phyloP scores from a whole-genome alignment of 2,888 invertebrate species.

The Troides helena region DNA sequence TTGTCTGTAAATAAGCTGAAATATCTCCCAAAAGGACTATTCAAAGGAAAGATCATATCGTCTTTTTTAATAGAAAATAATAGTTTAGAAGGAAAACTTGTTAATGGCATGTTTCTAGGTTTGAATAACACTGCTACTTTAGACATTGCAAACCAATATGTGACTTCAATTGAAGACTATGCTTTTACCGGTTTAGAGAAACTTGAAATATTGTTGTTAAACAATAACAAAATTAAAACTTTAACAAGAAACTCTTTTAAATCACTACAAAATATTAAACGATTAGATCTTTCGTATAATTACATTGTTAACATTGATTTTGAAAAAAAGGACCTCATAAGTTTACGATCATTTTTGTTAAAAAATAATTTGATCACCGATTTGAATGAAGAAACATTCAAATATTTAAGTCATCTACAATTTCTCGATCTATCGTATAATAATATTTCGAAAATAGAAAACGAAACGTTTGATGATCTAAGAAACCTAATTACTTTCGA shows the following conservation, averaged over 20 bases:
- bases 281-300: constrained; percentile 58
- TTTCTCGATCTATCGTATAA: constrained; percentile 60
- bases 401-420: constrained; percentile 43
- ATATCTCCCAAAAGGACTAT: constrained; percentile 47
- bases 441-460: constrained; percentile 48
- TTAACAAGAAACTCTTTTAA: constrained; percentile 49
- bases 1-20: constrained; percentile 54
- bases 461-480: constrained; percentile 48
- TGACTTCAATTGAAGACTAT: constrained; percentile 51
- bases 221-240: constrained; percentile 49
- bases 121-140: constrained; percentile 37
- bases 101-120: constrained; percentile 56
- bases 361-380: constrained; percentile 49
- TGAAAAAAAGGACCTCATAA: constrained; percentile 47
- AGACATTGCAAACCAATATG: constrained; percentile 20
- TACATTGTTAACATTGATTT: constrained; percentile 50
- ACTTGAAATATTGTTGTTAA: constrained; percentile 45
- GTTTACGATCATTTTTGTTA: constrained; percentile 45
- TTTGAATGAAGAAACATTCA: constrained; percentile 47
- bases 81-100: constrained; percentile 46
- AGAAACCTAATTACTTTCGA: constrained; percentile 48
- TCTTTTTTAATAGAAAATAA: constrained; percentile 50
- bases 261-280: constrained; percentile 40
- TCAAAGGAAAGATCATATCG: constrained; percentile 48
- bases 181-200: constrained; percentile 51